Evolutionary conservation across 92 coral and sea anemone genomes (phyloP), one percentile per base, ranked within the genome.

Genomic region (Palythoa grandis): DNA sequence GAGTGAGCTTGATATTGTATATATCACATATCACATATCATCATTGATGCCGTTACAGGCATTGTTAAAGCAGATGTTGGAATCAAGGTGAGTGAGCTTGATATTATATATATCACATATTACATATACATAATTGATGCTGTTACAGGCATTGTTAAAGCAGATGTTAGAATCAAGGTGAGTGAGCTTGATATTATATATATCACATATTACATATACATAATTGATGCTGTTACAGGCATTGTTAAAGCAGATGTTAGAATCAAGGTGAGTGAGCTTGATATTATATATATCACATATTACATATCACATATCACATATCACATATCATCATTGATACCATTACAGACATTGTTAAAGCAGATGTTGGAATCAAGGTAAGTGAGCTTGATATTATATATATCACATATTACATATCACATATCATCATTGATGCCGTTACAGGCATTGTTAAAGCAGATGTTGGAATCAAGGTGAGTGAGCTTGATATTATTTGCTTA

Each of bases 351-450:
- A n/a, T n/a, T n/a, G 43, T 88, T 60, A 91, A 91, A 39, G 94
- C 94, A 73, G 92, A 91, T 77, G 94, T 91, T 7, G 94, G 94
- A 85, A 88, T 91, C 39, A 91, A 91, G 94, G 94, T 89, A 22
- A 29, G 78, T 76, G 52, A 13, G 15, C 50, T 43, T 43, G 50
- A 43, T 43, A 5, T 43, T 5, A 43, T 8, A 0, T 43, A n/a
- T n/a, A n/a, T n/a, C n/a, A n/a, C n/a, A 29, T 29, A 29, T 29
- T 1, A 29, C 35, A 29, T 29, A 29, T 29, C 35, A 29, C 37
- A 86, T 91, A 20, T n/a, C n/a, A n/a, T n/a, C n/a, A n/a, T n/a
- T n/a, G n/a, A n/a, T n/a, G n/a, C n/a, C n/a, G n/a, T n/a, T n/a
- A n/a, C n/a, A n/a, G n/a, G n/a, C n/a, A n/a, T n/a, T n/a, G 43